Conservation (phyloP, 2,888 invertebrate species). For the Bellardia bayeri region DNA sequence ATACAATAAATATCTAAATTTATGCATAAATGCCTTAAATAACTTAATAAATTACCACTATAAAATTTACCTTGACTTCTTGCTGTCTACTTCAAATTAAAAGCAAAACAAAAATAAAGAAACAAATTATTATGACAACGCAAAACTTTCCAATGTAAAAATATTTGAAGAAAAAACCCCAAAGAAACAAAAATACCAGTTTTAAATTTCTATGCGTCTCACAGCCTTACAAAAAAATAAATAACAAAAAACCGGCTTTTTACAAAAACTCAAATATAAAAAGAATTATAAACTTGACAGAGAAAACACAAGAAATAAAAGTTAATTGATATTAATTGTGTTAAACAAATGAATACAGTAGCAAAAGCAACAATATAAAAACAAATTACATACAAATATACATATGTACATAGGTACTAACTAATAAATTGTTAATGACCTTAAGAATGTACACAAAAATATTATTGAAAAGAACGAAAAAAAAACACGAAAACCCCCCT, state of each 20-base stretch:
- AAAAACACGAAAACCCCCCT: conserved; percentile 20
- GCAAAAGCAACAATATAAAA: neutral
- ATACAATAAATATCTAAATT: conserved; percentile 22
- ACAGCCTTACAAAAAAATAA: conserved; percentile 1
- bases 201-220: conserved; percentile 58
- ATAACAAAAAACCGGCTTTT: conserved; percentile 61
- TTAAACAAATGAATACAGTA: conserved; percentile 7
- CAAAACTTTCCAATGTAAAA: conserved; percentile 48
- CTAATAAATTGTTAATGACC: conserved; percentile 52
- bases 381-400: neutral
- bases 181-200: conserved; percentile 55
- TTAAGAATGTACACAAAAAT: conserved; percentile 53
- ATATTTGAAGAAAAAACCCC: conserved; percentile 21
- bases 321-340: conserved; percentile 37
- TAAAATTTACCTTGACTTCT: conserved; percentile 14
- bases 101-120: neutral
- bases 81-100: neutral
- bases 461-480: conserved; percentile 9
- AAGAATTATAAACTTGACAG: conserved; percentile 46
- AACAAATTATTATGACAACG: conserved; percentile 28
- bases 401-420: conserved; percentile 18
- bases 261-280: conserved; percentile 20
- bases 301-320: conserved; percentile 45
- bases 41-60: conserved; percentile 11
- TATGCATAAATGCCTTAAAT: conserved; percentile 37